Conservation (phyloP, 2,113 vertebrate species). For the Shinisaurus crocodilurus region DNA sequence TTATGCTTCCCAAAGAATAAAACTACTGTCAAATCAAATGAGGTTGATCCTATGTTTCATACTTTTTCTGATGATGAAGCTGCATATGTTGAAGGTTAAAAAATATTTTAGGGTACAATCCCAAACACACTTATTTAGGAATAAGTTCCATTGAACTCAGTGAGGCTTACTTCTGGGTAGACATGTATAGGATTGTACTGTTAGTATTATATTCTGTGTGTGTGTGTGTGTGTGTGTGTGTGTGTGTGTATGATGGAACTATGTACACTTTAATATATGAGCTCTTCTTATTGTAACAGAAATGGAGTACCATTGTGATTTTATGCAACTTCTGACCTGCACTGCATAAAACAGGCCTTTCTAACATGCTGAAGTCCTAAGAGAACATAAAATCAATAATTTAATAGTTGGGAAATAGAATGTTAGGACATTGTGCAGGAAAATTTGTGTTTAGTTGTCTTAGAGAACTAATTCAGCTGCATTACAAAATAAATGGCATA, state of each 20-base stretch:
- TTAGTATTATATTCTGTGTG: not conserved
- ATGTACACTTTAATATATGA: not conserved
- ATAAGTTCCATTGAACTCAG: not conserved
- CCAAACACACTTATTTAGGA: not conserved
- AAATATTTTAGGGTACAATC: not conserved
- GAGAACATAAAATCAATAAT: conserved; percentile 4
- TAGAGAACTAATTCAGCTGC: conserved; percentile 43
- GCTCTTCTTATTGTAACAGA: not conserved
- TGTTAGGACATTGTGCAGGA: conserved; percentile 20
- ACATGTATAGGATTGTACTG: not conserved
- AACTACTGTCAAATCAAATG: not conserved
- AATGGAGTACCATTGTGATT: not conserved
- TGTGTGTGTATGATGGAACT: not conserved
- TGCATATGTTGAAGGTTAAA: accelerated
- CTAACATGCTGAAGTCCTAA: not conserved
- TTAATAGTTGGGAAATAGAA: conserved; percentile 8
- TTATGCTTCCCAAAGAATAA: not conserved
- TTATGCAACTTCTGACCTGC: not conserved
- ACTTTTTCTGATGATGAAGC: not conserved
- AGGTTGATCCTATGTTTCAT: not conserved
- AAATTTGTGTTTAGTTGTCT: conserved; percentile 22
- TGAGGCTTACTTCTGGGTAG: not conserved
- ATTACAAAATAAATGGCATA: conserved; percentile 39
- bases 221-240: too few relatives aligned
- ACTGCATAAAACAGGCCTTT: not conserved